Base-by-base conservation (phyloP, 2,113 vertebrate genomes). In the Tamias sibiricus region DNA sequence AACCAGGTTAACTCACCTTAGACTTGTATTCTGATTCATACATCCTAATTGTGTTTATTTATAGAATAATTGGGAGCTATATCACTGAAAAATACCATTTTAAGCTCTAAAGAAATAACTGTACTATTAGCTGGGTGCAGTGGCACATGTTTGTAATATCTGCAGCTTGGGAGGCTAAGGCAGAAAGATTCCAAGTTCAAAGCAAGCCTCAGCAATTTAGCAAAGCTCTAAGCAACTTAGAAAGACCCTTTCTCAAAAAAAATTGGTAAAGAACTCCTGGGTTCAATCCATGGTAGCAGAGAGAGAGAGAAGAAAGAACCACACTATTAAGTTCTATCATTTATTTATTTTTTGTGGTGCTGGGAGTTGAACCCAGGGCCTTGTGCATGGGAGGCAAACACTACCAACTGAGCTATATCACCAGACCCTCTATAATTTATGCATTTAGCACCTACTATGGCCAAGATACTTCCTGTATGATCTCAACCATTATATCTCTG, bases 31-130 rank as follows among this genome's bases (percentile, higher is more conserved):
- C n/a, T 87, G 64, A 83, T 77, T 54, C 9, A 69, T 47, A 87
- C 79, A 80, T 69, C 12, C 52, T 82, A 71, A 81, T 89, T 96
- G 91, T 95, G 22, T 87, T 86, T 82, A 26, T 69, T 49, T 87
- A 69, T 71, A 57, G 64, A 93, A 84, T 80, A 92, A 87, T 83
- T 32, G 8, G 75, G 68, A 92, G 52, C 8, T 26, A 75, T 9
- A 94, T 6, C 44, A 24, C 9, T 75, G 44, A 96, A 92, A 95
- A 57, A 92, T 69, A 92, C 7, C 37, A 87, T 24, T 54, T 42
- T 49, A 83, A 69, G 26, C 90, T 91, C n/a, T 30, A 83, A 92
- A 87, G 40, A 89, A 85, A 77, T 90, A 82, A 44, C 28, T 68
- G 54, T 71, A 76, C 24, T 59, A 59, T 59, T 59, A 59, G 57